Conservation (phyloP, 2,797 vertebrate genomes). For the Natrix natrix region DNA sequence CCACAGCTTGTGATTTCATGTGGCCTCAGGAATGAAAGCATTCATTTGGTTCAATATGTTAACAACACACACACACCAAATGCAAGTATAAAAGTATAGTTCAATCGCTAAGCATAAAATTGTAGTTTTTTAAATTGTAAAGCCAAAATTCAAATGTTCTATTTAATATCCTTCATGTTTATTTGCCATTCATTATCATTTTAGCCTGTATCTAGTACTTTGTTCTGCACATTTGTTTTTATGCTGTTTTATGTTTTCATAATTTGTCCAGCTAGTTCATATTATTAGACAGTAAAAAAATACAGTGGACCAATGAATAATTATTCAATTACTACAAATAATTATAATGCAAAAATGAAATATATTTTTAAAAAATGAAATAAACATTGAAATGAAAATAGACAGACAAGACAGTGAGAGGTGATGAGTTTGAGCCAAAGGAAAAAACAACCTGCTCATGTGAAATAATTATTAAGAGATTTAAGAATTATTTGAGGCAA, state of each 20-base stretch:
- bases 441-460: background rate
- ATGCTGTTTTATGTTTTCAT: background rate
- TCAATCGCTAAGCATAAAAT: background rate
- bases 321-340: background rate
- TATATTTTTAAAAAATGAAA: background rate
- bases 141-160: background rate
- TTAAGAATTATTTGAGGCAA: background rate
- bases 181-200: background rate
- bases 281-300: background rate
- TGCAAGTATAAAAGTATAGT: background rate
- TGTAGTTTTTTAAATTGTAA: background rate
- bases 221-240: background rate
- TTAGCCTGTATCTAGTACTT: background rate
- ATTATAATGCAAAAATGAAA: background rate
- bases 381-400: background rate
- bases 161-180: background rate
- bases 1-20: background rate
- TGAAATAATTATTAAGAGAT: background rate
- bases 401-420: background rate
- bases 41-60: background rate
- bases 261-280: background rate
- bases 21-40: background rate
- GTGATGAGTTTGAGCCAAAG: background rate
- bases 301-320: background rate
- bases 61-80: background rate